Conservation (phyloP, 2,113 vertebrate species). For the Tetrax tetrax region DNA sequence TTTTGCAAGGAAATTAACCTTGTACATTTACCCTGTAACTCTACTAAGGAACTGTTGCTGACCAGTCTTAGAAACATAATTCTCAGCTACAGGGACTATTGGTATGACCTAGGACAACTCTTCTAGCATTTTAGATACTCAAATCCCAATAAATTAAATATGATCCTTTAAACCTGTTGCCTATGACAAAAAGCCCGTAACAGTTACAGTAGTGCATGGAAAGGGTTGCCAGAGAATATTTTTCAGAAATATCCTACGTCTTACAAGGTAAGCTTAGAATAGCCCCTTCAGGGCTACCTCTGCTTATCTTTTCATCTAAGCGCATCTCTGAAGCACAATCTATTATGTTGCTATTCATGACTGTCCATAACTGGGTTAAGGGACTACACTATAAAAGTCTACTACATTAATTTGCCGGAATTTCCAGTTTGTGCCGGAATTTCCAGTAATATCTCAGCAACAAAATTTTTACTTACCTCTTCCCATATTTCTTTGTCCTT, state of each 20-base stretch:
- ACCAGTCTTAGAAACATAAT: not conserved
- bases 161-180: not conserved
- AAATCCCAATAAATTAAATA: not conserved
- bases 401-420: not conserved
- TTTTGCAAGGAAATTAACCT: not conserved
- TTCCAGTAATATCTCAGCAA: not conserved
- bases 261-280: not conserved
- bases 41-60: not conserved
- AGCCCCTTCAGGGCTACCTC: not conserved
- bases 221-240: not conserved
- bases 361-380: not conserved
- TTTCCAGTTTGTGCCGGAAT: not conserved
- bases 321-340: not conserved
- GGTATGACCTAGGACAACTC: not conserved
- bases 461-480: rapidly evolving
- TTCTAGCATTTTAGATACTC: not conserved
- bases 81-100: not conserved
- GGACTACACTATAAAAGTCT: not conserved
- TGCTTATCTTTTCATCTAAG: not conserved
- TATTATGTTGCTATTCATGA: not conserved
- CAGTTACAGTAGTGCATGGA: not conserved
- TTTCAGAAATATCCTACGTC: not conserved
- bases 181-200: not conserved
- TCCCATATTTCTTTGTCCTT: not conserved
- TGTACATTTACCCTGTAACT: not conserved